phyloP scores from a whole-genome alignment of 2,888 invertebrate species.

The Scelioninae gen. 2 region DNA sequence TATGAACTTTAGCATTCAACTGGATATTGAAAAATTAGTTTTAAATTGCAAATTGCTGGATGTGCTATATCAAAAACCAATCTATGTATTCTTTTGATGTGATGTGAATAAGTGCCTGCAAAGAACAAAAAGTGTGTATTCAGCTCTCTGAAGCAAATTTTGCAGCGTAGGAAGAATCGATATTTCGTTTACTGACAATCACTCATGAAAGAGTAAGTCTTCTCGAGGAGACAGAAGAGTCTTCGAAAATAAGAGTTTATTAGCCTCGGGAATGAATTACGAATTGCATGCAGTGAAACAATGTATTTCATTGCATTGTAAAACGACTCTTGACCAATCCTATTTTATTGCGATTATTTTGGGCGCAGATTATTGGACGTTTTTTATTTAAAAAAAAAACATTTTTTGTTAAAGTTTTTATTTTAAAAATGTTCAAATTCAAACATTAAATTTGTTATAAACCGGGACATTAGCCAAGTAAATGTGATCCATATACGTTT shows the following conservation, averaged over 20 bases:
- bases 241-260: constrained; percentile 37
- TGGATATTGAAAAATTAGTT: no score
- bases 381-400: no score
- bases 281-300: not conserved
- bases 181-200: constrained; percentile 41
- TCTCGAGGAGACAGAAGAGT: constrained; percentile 27
- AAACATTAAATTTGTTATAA: no score
- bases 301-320: no score
- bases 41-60: constrained; percentile 23
- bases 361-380: no score
- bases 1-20: no score
- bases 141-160: constrained; percentile 49
- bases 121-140: constrained; percentile 46
- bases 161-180: constrained; percentile 51
- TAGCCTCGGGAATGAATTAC: constrained; percentile 1
- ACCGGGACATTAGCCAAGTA: no score
- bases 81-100: constrained; percentile 36
- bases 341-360: no score
- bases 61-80: constrained; percentile 33
- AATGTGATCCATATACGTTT: no score
- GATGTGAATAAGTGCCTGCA: constrained; percentile 36
- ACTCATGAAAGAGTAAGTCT: constrained; percentile 40
- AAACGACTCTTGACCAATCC: no score
- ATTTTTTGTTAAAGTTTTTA: no score
- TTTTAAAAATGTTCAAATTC: no score